phyloP scores from a whole-genome alignment of 2,888 invertebrate species.

The Meta bourneti region DNA sequence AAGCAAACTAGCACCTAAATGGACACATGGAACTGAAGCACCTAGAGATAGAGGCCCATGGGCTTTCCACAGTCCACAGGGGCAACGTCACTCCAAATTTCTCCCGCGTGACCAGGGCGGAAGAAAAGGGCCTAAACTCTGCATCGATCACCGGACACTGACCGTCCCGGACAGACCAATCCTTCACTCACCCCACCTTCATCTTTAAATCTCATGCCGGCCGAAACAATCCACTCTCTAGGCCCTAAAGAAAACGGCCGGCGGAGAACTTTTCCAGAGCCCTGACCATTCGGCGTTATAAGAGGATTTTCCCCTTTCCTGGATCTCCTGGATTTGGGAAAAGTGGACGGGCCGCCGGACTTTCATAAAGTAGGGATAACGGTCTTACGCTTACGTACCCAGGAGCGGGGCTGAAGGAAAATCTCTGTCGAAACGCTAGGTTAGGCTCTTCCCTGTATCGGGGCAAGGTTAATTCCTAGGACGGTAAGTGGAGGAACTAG shows the following conservation, averaged over 20 bases:
- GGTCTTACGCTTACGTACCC: conserved; percentile 33
- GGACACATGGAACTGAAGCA: not conserved
- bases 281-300: conserved; percentile 31
- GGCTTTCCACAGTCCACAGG: not conserved
- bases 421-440: conserved; percentile 34
- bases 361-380: conserved; percentile 62
- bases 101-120: conserved; percentile 3
- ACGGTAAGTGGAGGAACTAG: conserved; percentile 9
- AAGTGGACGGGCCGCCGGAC: conserved; percentile 35
- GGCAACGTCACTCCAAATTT: conserved; percentile 54
- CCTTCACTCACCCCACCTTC: conserved; percentile 2
- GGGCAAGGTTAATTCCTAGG: conserved; percentile 18
- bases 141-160: not conserved
- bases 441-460: conserved; percentile 11
- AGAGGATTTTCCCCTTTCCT: conserved; percentile 62
- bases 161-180: not conserved
- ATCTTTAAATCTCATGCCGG: conserved; percentile 43
- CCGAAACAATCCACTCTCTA: conserved; percentile 53
- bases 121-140: conserved; percentile 2
- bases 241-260: conserved; percentile 37
- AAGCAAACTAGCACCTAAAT: not conserved
- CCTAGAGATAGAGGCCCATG: not conserved
- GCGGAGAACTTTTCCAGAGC: conserved; percentile 29
- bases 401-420: not conserved
- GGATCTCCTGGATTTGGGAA: conserved; percentile 60